A percentile compares a stretch with the other conserved stretches of the same genome.
These are phyloP conservation scores for Melierax canorus DNA, from an alignment of 2,113 vertebrate genomes.

Conservation along the genomic window DNA sequence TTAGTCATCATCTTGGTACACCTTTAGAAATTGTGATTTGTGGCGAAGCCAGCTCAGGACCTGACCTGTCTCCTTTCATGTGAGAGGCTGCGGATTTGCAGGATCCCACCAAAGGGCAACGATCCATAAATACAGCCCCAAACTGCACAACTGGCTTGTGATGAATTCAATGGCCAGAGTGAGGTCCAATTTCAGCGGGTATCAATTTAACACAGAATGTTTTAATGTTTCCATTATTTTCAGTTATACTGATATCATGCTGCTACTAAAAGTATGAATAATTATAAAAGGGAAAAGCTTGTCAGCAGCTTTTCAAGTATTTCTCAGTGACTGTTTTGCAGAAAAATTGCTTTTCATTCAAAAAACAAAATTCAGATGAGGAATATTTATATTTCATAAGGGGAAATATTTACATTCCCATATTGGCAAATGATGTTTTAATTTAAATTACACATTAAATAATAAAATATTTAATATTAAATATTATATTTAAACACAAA, in stretches of 20 bases:
- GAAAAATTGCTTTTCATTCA: background rate
- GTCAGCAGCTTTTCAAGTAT: background rate
- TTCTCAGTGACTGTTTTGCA: background rate
- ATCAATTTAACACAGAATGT: fast-evolving
- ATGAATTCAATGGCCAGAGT: fast-evolving
- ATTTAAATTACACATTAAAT: background rate
- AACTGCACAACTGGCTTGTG: fast-evolving
- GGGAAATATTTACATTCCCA: background rate
- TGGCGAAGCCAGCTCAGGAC: too few species aligned
- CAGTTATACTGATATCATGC: fast-evolving
- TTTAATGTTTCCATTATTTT: fast-evolving
- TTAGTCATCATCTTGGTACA: fast-evolving
- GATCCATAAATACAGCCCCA: fast-evolving
- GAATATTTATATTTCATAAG: background rate
- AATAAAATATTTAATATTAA: background rate
- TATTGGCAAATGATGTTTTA: background rate
- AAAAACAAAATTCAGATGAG: background rate
- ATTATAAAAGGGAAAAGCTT: background rate
- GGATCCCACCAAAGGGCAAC: background rate
- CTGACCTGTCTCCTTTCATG: too few species aligned
- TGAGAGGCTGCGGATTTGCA: background rate
- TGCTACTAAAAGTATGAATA: fast-evolving
- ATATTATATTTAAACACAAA: background rate
- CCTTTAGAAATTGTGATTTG: too few species aligned
- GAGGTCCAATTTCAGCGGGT: fast-evolving